Percentiles rank a stretch among this genome's conserved stretches.
Evolutionary conservation across 2,797 vertebrate species (phyloP).

Genomic region (Anabas testudineus): DNA sequence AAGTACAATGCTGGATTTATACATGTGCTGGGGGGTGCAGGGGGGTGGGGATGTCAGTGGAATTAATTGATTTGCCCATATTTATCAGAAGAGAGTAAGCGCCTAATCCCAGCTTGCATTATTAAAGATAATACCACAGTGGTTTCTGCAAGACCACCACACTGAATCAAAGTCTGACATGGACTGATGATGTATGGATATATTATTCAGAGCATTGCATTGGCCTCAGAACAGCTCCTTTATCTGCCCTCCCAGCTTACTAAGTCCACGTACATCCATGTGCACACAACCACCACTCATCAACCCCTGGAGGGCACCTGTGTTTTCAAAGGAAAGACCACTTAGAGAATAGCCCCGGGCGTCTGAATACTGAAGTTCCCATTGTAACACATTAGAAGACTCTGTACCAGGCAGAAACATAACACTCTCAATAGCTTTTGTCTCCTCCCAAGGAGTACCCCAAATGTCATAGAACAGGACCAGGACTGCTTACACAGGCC

Average conservation of each 20-base stretch:
- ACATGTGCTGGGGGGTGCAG: conserved; percentile 60
- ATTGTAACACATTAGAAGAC: conserved; percentile 80
- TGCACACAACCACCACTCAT: conserved; percentile 74
- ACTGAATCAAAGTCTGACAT: conserved; percentile 85
- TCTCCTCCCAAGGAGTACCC: conserved; percentile 75
- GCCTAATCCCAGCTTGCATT: conserved; percentile 83
- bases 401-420: conserved; percentile 75
- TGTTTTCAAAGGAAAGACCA: conserved; percentile 88
- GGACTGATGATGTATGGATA: conserved; percentile 84
- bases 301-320: conserved; percentile 84
- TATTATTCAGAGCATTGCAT: conserved; percentile 83
- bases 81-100: conserved; percentile 83
- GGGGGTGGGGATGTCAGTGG: conserved; percentile 69
- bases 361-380: conserved; percentile 78
- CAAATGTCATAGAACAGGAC: conserved; percentile 67
- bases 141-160: conserved; percentile 80
- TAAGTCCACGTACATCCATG: conserved; percentile 64
- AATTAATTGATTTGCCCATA: conserved; percentile 85
- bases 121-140: conserved; percentile 86
- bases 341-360: conserved; percentile 87
- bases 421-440: conserved; percentile 77
- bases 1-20: conserved; percentile 70
- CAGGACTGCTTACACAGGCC: conserved; percentile 43
- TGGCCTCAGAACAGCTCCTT: conserved; percentile 67
- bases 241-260: conserved; percentile 69